phyloP scores from a whole-genome alignment of 2,888 invertebrate species.

The Strigamia maritima region DNA sequence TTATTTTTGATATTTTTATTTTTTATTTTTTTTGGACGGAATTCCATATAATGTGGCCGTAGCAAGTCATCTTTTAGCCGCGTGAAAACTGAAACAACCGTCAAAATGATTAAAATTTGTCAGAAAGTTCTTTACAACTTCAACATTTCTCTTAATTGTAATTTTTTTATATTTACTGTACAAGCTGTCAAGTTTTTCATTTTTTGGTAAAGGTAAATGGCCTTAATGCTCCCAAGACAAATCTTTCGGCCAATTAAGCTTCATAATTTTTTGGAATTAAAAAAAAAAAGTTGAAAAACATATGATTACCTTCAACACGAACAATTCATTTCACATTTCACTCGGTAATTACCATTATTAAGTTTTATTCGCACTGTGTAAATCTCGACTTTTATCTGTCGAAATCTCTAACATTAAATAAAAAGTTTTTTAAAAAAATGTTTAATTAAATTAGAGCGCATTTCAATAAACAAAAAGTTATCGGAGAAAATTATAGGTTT shows the following conservation, averaged over 20 bases:
- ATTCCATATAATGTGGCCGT: too few species aligned
- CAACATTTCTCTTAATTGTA: not conserved
- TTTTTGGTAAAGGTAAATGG: conserved; percentile 11
- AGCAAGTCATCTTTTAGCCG: too few species aligned
- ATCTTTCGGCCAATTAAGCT: conserved; percentile 22
- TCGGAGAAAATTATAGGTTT: not conserved
- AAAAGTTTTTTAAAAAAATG: not conserved
- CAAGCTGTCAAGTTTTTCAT: not conserved
- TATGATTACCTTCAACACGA: conserved; percentile 17
- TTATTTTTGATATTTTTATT: not conserved
- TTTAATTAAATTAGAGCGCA: conserved; percentile 13
- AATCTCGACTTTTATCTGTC: conserved; percentile 5
- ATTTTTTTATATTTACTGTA: not conserved
- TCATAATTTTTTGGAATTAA: conserved; percentile 2
- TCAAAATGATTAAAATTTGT: too few species aligned
- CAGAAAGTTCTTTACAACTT: too few species aligned
- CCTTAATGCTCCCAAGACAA: conserved; percentile 16
- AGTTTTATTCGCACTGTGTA: conserved; percentile 12
- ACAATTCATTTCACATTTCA: not conserved
- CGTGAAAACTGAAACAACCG: too few species aligned
- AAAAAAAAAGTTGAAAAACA: not conserved
- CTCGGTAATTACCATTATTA: conserved; percentile 20
- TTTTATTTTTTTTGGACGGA: too few species aligned
- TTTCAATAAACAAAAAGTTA: not conserved
- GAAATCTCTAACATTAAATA: not conserved